Evolutionary conservation across 1,140 invertebrate genomes (phyloP), one percentile per base, ranked within the genome.

Genomic region (Drosophila arizonae): DNA sequence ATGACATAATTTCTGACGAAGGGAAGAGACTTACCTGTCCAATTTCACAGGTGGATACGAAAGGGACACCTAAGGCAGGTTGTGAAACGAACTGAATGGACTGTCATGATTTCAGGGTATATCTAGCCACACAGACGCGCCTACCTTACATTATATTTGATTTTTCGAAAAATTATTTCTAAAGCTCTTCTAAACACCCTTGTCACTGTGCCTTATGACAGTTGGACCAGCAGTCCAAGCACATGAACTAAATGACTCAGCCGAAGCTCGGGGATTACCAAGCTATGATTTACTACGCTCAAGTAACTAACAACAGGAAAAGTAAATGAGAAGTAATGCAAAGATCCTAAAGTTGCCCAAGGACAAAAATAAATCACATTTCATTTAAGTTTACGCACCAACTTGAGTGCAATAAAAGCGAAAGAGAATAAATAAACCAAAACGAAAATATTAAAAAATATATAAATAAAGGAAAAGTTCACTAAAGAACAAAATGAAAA

Each of bases 401-500:
- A 79, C 75, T 81, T 79, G 62, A 61, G 71, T 61, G 74, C 55
- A 78, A 87, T 86, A 81, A 81, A 79, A 36, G 78, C 67, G 72
- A 79, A 69, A 6, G 24, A 24, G 10, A 17, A 17, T n/a, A n/a
- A 24, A 48, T 48, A 24, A 48, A 48, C 46, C 21, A 24, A 62
- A 52, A 70, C 26, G 13, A 54, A 62, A 48, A 67, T 55, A 51
- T 67, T 61, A 76, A 72, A 79, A 69, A 24, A 24, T 24, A 24
- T 24, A 56, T 28, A 45, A 57, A 17, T 39, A n/a, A 57, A 65
- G 21, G 2, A 45, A 39, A 24, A 69, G 80, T 79, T 81, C 67
- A 76, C 68, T 84, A 76, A 85, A 85, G 62, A 72, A 57, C 55
- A 68, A 81, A 81, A 85, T 85, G 74, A 85, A 77, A 85, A 58